Evolutionary conservation across 2,113 vertebrate species (phyloP), one percentile per base, ranked within the genome.

Genomic region (Callopanchax toddi): DNA sequence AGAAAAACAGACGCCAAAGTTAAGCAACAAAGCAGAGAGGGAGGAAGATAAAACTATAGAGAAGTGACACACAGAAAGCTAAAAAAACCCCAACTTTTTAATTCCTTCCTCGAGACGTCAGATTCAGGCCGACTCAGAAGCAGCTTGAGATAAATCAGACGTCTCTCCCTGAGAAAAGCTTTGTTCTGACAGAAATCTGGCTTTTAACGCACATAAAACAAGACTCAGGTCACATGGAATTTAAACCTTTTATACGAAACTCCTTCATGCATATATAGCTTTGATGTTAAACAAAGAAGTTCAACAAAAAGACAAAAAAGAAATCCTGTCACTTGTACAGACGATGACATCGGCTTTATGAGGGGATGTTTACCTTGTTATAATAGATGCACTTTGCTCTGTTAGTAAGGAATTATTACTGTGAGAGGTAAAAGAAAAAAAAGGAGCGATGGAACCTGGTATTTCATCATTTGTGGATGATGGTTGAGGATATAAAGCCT

Each of bases 1-100:
- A 32, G 25, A 74, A 60, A 67, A 67, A 67, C 76, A 81, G 72
- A 76, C 67, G 77, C 57, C 67, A 42, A 45, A 66, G 77, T 81
- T 76, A 67, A 74, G 83, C 65, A 65, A 34, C 69, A 56, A 69
- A 66, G 69, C 45, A 5, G 55, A 36, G 44, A 12, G 48, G 37
- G 15, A 16, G 29, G 29, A 20, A 34, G 40, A 37, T 52, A 40
- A 76, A 65, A 52, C 34, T 65, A 42, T 39, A 63, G 53, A 49
- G 53, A 32, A 36, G 59, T 69, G 44, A 40, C 34, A 25, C 23
- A 13, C 7, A 54, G 48, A 32, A 32, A 32, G n/a, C n/a, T n/a
- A 26, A 32, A 32, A 43, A 18, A 67, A 37, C n/a, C n/a, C n/a
- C n/a, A 55, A 67, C 45, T 21, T 60, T 21, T 55, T 68, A 46